Evolutionary conservation across 2,888 invertebrate species (phyloP).

Genomic region (Idaea aversata): DNA sequence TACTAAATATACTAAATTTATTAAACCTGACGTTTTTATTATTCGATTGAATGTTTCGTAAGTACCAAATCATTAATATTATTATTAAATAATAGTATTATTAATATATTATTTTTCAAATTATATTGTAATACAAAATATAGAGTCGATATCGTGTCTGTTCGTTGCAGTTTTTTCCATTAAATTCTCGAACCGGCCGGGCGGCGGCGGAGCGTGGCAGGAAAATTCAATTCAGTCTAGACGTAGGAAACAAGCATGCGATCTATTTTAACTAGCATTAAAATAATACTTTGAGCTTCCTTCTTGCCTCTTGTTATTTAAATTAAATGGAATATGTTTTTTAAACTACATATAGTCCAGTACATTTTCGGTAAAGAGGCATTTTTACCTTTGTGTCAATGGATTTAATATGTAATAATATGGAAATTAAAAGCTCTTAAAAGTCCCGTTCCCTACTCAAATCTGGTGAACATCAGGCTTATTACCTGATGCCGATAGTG

Average conservation of each 20-base stretch:
- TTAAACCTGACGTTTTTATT: too few species aligned
- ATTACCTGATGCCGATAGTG: too few species aligned
- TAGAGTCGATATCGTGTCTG: slow-evolving; percentile 8
- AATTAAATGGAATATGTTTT: neutral
- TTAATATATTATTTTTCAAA: too few species aligned
- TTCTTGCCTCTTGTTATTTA: neutral
- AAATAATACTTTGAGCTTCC: neutral
- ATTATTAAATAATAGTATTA: too few species aligned
- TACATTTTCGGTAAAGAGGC: neutral
- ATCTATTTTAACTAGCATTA: slow-evolving; percentile 17
- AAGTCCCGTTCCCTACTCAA: too few species aligned
- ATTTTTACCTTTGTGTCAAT: neutral
- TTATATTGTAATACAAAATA: too few species aligned
- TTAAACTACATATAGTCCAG: neutral
- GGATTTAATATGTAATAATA: neutral
- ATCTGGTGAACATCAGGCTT: too few species aligned
- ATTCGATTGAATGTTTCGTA: too few species aligned
- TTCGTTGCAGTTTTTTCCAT: slow-evolving; percentile 21
- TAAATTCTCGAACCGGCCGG: slow-evolving; percentile 17
- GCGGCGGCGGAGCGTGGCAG: slow-evolving; percentile 19
- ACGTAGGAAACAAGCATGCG: slow-evolving; percentile 23
- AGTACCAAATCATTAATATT: too few species aligned
- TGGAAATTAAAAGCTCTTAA: neutral
- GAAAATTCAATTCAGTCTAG: slow-evolving; percentile 30
- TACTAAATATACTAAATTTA: too few species aligned